Conservation (phyloP, 2,113 vertebrate genomes). For the Manacus vitellinus region DNA sequence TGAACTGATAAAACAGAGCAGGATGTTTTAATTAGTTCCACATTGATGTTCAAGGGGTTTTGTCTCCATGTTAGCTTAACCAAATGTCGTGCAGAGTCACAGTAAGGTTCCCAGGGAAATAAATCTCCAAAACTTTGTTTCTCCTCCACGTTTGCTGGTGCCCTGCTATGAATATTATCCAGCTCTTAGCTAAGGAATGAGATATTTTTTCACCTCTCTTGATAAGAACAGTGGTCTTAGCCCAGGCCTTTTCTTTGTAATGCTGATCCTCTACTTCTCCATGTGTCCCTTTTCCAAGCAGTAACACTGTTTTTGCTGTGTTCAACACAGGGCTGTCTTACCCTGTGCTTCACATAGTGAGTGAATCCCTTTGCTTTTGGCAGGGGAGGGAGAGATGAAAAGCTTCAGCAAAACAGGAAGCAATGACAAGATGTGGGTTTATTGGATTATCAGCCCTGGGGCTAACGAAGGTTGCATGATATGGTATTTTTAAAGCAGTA, state of each 20-base stretch:
- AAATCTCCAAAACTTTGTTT: neutral
- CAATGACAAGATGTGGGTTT: neutral
- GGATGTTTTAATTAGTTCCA: neutral
- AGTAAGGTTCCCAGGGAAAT: neutral
- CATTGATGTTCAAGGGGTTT: neutral
- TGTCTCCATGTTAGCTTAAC: neutral
- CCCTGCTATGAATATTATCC: neutral
- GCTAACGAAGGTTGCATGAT: neutral
- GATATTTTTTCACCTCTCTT: neutral
- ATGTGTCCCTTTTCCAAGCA: neutral
- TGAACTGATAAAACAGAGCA: neutral
- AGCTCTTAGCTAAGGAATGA: neutral
- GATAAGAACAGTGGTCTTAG: neutral
- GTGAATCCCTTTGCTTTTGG: neutral
- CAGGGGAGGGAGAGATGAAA: neutral
- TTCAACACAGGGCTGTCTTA: neutral
- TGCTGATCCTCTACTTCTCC: neutral
- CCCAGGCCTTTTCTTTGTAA: neutral
- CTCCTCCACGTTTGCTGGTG: neutral
- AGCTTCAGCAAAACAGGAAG: slow-evolving; percentile 4
- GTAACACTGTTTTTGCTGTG: neutral
- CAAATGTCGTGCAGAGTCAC: neutral
- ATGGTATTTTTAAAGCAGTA: neutral
- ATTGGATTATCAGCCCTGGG: neutral
- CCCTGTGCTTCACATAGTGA: fast-evolving